phyloP scores from a whole-genome alignment of 2,888 invertebrate species.

The Electrophaes corylata region DNA sequence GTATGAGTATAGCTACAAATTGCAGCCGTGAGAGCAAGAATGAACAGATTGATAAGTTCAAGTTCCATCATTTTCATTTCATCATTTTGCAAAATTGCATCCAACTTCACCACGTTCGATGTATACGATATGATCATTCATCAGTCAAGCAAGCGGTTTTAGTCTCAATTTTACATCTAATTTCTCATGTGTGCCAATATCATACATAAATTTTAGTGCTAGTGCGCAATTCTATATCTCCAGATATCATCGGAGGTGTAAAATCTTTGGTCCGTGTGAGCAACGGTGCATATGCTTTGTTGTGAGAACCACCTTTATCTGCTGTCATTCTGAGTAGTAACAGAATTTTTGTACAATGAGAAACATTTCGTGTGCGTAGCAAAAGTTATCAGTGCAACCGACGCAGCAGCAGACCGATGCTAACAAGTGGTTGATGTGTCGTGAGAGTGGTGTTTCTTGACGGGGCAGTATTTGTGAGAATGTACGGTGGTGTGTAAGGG shows the following conservation, averaged over 20 bases:
- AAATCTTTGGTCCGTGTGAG: conserved; percentile 63
- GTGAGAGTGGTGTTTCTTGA: conserved; percentile 72
- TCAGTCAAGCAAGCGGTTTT: conserved; percentile 80
- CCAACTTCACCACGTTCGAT: conserved; percentile 75
- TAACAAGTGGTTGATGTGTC: conserved; percentile 65
- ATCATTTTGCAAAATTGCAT: conserved; percentile 38
- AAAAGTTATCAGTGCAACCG: conserved; percentile 54
- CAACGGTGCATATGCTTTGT: conserved; percentile 83
- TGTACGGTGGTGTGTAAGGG: conserved; percentile 78
- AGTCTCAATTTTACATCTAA: conserved; percentile 69
- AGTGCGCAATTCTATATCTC: conserved; percentile 51
- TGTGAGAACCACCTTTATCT: conserved; percentile 84
- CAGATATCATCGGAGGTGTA: conserved; percentile 55
- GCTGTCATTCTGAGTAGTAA: conserved; percentile 78
- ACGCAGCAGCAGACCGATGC: conserved; percentile 47
- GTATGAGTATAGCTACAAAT: conserved; percentile 3
- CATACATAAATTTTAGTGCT: conserved; percentile 58
- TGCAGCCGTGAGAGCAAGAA: neutral
- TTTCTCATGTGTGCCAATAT: conserved; percentile 70
- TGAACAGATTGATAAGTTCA: conserved; percentile 10
- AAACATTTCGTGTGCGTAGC: conserved; percentile 67
- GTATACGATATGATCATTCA: conserved; percentile 80
- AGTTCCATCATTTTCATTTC: neutral
- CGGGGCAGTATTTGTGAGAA: conserved; percentile 71
- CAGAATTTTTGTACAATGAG: conserved; percentile 79